Conservation (phyloP, 2,113 vertebrate genomes). For the Petaurus breviceps region DNA sequence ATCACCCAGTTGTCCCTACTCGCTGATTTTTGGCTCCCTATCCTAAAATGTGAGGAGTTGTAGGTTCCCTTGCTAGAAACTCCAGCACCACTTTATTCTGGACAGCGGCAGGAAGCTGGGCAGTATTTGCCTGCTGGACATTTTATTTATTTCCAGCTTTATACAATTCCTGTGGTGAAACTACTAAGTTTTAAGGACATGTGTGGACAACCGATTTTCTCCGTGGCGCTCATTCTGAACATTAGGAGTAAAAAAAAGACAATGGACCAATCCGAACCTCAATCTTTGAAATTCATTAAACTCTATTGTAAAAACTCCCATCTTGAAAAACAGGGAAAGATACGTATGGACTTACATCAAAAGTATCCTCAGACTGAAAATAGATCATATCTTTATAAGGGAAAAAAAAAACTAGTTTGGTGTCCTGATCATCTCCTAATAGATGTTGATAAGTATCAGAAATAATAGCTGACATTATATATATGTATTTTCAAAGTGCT, state of each 20-base stretch:
- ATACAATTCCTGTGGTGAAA: background rate
- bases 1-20: accelerated
- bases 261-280: background rate
- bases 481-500: too few species aligned
- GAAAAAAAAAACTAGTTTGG: background rate
- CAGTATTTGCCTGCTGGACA: background rate
- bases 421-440: background rate
- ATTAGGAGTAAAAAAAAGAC: background rate
- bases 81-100: conserved; percentile 60
- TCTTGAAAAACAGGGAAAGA: background rate
- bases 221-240: background rate
- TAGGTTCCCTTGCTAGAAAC: background rate
- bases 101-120: conserved; percentile 56
- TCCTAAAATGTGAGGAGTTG: background rate
- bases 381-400: background rate
- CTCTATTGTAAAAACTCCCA: background rate
- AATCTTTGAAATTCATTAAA: background rate
- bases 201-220: background rate
- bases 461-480: background rate
- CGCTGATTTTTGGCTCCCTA: background rate
- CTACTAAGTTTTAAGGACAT: background rate
- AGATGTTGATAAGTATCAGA: background rate
- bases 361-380: background rate
- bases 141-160: background rate
- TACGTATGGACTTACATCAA: background rate